Base-by-base conservation (phyloP, 2,888 invertebrate species). In the Sphecodes monilicornis region DNA sequence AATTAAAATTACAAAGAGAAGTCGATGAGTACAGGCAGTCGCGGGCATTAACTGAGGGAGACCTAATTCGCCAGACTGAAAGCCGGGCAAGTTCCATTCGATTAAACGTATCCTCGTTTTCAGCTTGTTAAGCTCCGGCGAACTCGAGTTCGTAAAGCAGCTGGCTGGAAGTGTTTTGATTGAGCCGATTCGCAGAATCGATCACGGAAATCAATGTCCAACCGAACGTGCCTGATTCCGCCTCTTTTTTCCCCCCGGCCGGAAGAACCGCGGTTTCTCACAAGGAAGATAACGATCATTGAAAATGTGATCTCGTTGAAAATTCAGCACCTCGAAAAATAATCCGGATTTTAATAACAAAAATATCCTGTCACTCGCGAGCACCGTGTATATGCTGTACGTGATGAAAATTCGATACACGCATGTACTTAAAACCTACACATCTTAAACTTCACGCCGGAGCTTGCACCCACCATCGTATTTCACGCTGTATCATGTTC, bases 1-100 rank as follows among this genome's bases (percentile, higher is more conserved):
- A 88, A 90, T 90, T 89, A 90, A 90, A 85, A 89, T 90, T 82
- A 82, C 90, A 90, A 90, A 90, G 88, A 90, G 89, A 46, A 84
- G 66, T 80, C 82, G 84, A 86, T 77, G 81, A 83, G 82, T 82
- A 78, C 77, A 75, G 74, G 71, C 70, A 64, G 76, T 78, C 79
- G 79, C 76, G 68, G 57, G 82, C 84, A 81, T 89, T 83, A 84
- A 79, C 86, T 66, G 50, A 75, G 72, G 54, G 66, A 64, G 71
- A 86, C 66, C 79, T 85, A 75, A 89, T 82, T 84, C 84, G 76
- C 60, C 74, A 32, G 68, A 22, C 72, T 36, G 73, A 78, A 80
- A 76, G 54, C 70, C 54, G 73, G 73, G 77, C 60, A 29, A 69
- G 78, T 79, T 79, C 84, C 82, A 77, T 88, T 89, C 89, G 83